Evolutionary conservation across 2,113 vertebrate species (phyloP).

Genomic region (Sturnira hondurensis): DNA sequence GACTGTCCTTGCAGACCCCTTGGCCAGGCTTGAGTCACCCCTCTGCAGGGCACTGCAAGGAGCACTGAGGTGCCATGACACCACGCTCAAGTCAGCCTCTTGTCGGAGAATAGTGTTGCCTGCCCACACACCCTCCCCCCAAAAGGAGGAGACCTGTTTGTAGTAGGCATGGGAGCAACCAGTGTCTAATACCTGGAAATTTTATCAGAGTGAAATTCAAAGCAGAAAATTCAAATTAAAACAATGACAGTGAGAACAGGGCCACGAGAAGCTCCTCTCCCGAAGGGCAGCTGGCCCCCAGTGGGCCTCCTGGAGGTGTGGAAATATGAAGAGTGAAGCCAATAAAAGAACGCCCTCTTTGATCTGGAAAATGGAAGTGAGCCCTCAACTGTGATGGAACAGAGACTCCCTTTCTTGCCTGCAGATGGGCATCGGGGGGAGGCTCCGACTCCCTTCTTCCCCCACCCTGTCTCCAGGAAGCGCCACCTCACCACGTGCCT

Average conservation of each 20-base stretch:
- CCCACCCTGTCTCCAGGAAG: background rate
- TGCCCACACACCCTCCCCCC: background rate
- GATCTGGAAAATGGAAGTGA: background rate
- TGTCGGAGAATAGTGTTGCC: background rate
- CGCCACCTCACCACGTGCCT: background rate
- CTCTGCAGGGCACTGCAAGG: background rate
- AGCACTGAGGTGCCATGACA: background rate
- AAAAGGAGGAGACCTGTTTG: background rate
- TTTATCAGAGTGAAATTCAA: background rate
- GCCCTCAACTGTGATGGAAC: background rate
- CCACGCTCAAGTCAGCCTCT: background rate
- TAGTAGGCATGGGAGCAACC: background rate
- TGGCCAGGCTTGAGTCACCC: background rate
- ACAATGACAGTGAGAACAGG: background rate
- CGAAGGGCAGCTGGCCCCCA: background rate
- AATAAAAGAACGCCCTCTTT: background rate
- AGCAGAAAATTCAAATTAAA: background rate
- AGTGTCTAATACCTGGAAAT: background rate
- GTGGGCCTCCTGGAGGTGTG: background rate
- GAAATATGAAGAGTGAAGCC: background rate
- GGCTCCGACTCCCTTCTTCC: background rate
- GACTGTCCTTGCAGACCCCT: background rate
- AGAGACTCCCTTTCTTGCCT: background rate
- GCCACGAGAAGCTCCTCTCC: background rate
- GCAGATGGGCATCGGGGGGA: background rate